Conservation (phyloP, 2,888 invertebrate genomes). For the Cantharis rustica region DNA sequence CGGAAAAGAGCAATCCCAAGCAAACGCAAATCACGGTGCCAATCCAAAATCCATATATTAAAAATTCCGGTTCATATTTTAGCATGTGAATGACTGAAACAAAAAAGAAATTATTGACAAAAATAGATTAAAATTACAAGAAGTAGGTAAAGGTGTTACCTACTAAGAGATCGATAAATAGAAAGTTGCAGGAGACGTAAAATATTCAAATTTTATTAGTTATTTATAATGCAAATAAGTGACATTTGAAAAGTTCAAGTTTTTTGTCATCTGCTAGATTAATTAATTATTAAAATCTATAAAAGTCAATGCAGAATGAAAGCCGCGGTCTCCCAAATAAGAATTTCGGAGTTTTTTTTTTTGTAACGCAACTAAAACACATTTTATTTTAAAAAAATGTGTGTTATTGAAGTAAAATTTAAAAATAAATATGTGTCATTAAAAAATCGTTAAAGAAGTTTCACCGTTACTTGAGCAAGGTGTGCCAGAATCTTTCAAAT, state of each 20-base stretch:
- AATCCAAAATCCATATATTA: conserved; percentile 76
- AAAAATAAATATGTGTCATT: background rate
- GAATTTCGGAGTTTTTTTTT: background rate
- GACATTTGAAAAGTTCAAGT: background rate
- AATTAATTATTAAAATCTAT: background rate
- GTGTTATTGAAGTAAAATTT: background rate
- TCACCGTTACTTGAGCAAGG: background rate
- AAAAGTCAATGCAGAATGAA: background rate
- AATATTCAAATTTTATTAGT: background rate
- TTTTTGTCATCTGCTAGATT: background rate
- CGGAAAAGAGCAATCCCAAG: conserved; percentile 71
- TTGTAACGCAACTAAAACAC: background rate
- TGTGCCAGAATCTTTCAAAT: background rate
- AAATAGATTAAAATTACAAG: background rate
- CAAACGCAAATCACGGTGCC: conserved; percentile 73
- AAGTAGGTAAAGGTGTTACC: background rate
- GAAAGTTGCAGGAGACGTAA: background rate
- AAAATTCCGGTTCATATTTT: conserved; percentile 65
- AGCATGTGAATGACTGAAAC: conserved; percentile 68
- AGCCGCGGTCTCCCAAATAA: background rate
- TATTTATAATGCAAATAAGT: background rate
- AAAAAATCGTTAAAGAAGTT: background rate
- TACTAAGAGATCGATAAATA: background rate
- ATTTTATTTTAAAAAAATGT: background rate
- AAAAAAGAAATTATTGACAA: conserved; percentile 18